A percentile compares a stretch with the other conserved stretches of the same genome.
These are phyloP conservation scores for Colistium nudipinnis DNA, from an alignment of 2,113 vertebrate genomes.

Conservation along the genomic window DNA sequence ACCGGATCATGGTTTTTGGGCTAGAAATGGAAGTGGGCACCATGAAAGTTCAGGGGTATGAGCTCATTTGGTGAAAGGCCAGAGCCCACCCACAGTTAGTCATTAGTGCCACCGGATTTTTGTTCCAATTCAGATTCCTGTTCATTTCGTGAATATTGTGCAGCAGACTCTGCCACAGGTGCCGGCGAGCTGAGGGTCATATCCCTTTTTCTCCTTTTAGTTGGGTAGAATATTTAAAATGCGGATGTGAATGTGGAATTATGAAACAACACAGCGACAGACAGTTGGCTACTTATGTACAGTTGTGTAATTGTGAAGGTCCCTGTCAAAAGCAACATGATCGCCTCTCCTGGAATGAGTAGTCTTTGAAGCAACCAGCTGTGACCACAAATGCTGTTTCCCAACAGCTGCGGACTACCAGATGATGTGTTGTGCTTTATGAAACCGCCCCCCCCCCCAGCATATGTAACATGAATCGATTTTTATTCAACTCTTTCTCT, in stretches of 20 bases:
- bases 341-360: background rate
- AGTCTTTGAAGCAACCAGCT: conserved; percentile 31
- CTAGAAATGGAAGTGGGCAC: background rate
- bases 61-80: too few relatives aligned
- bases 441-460: conserved; percentile 19
- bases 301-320: too few relatives aligned
- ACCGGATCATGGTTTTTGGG: background rate
- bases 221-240: too few relatives aligned
- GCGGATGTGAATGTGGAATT: too few relatives aligned
- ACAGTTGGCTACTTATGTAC: too few relatives aligned
- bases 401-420: conserved; percentile 11
- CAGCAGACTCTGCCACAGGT: too few relatives aligned
- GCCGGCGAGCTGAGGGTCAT: too few relatives aligned
- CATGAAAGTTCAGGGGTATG: background rate
- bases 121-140: too few relatives aligned
- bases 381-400: conserved; percentile 34
- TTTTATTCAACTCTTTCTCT: conserved; percentile 26
- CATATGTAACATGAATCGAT: conserved; percentile 25
- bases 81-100: background rate
- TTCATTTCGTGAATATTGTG: too few relatives aligned
- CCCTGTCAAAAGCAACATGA: conserved; percentile 18
- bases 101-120: too few relatives aligned
- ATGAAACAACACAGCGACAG: too few relatives aligned
- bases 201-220: too few relatives aligned
- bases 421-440: background rate